Evolutionary conservation across 2,113 vertebrate genomes (phyloP), one percentile per base, ranked within the genome.

Genomic region (Toxotes chatareus): DNA sequence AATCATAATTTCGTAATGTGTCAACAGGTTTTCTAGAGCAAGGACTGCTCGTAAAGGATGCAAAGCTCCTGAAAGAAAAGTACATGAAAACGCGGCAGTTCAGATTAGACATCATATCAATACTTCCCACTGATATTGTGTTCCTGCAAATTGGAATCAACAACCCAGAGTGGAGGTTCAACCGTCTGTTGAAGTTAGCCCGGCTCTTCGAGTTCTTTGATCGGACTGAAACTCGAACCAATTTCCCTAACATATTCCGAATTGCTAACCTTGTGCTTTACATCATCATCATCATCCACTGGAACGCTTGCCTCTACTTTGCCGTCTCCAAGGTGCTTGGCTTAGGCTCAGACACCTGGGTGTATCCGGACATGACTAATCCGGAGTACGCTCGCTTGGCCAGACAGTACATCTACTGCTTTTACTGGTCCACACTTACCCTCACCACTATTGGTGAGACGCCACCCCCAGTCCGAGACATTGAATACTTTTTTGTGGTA

Each of bases 201-300:
- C 95, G 97, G 10, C 96, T 99, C 12, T 97, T 99, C 3, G 97
- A 98, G 76, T 97, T 97, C 82, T 99, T 99, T 67, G 97, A 99
- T 84, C 96, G 97, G 44, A 99, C 97, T 0, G 97, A 99, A 86
- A 98, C 97, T 0, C 95, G 97, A 89, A 98, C 97, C 69, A 98
- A 97, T 76, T 97, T 96, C 40, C 97, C 97, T 40, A 98, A 99
- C 79, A 93, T 97, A 53, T 98, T 99, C 63, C 95, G 97, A 67
- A 98, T 99, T 3, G 95, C 86, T 21, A 98, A 97, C 73, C 91
- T 99, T n/a, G 96, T 99, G 8, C 88, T 98, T 0, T 99, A 99
- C 76, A 98, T 98, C 47, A 93, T 99, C 2, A 94, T 97, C 79
- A 97, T 98, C 60, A 98, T 99, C 88, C 97, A 99, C 88, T 99